Conservation (phyloP, 2,113 vertebrate species). For the Tor tambroides region DNA sequence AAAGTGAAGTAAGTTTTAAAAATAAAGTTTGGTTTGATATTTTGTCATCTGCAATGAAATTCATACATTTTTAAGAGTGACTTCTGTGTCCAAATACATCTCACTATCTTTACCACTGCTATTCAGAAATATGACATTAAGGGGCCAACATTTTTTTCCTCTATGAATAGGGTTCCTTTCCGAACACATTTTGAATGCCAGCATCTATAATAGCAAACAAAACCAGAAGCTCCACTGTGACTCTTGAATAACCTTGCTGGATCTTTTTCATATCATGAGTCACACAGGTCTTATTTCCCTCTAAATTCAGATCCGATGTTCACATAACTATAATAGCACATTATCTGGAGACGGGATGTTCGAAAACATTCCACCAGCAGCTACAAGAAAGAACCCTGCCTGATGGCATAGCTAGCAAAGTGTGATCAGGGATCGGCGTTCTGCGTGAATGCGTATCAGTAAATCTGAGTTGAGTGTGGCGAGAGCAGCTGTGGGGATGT, state of each 20-base stretch:
- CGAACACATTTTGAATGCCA: not conserved
- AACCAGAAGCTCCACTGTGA: not conserved
- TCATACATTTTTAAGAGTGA: not conserved
- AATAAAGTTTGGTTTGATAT: not conserved
- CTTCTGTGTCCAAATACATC: not conserved
- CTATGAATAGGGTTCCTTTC: not conserved
- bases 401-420: not conserved
- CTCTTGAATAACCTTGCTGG: not conserved
- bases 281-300: not conserved
- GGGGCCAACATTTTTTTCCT: not conserved
- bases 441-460: conserved; percentile 5
- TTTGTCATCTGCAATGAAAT: not conserved
- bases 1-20: not conserved
- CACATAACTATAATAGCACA: not conserved
- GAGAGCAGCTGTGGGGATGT: conserved; percentile 32
- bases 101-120: not conserved
- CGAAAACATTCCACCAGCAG: not conserved
- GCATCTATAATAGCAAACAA: not conserved
- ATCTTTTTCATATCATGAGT: not conserved
- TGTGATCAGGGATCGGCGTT: not conserved
- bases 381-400: not conserved
- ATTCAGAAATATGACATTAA: not conserved
- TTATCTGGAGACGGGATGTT: not conserved
- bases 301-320: not conserved
- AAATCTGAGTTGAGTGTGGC: not conserved